A percentile compares a stretch with the other conserved stretches of the same genome.
phyloP scores from a whole-genome alignment of 2,888 invertebrate species.

The Mactromeris polynyma region DNA sequence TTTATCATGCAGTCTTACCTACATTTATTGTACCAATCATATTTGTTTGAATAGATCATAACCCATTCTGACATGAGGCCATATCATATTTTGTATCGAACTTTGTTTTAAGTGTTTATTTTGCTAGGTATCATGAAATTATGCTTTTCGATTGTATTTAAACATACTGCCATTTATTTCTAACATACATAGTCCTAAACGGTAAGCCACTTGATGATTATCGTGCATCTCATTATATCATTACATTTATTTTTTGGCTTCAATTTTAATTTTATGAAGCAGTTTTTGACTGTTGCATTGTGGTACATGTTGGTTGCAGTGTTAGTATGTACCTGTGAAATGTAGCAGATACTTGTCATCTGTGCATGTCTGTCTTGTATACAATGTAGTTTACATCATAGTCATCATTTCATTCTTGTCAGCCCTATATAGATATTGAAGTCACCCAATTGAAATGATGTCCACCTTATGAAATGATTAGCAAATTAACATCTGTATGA shows the following conservation, averaged over 20 bases:
- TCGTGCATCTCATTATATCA: neutral
- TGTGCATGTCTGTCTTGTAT: neutral
- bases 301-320: neutral
- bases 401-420: neutral
- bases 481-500: no score
- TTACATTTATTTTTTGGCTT: neutral
- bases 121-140: neutral
- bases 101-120: neutral
- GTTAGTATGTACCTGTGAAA: neutral
- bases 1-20: no score
- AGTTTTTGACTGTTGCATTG: neutral
- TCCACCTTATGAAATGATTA: no score
- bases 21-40: neutral
- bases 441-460: no score
- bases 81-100: neutral
- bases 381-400: neutral
- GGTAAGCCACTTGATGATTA: conserved; percentile 6
- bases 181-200: conserved; percentile 8
- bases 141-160: neutral
- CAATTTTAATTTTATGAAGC: neutral
- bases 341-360: no score
- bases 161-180: conserved; percentile 5
- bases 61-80: neutral
- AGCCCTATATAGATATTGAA: no score
- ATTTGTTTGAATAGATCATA: neutral